Conservation (phyloP, 2,888 invertebrate species). For the Pammene fasciana region DNA sequence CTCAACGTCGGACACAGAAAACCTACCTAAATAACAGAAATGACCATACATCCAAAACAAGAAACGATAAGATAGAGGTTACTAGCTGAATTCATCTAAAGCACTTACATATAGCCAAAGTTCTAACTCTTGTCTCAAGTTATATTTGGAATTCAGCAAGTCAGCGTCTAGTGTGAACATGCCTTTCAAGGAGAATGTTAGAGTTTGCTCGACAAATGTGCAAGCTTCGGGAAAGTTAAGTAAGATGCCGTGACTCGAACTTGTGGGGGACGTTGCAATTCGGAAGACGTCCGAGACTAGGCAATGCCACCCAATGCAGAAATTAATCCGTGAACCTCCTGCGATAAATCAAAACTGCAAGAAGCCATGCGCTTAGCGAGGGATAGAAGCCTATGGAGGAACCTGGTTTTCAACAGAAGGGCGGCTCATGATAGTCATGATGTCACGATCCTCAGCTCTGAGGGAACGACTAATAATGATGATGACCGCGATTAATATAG, state of each 20-base stretch:
- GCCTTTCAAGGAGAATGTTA: constrained; percentile 13
- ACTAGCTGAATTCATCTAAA: neutral
- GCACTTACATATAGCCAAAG: constrained; percentile 9
- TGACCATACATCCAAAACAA: too few species aligned
- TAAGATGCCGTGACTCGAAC: constrained; percentile 23
- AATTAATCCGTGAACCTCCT: neutral
- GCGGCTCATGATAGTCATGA: too few species aligned
- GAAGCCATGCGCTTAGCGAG: too few species aligned
- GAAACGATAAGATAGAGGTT: neutral
- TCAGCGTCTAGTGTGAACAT: constrained; percentile 19
- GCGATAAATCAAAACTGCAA: too few species aligned
- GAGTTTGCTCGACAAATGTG: constrained; percentile 35
- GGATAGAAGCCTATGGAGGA: too few species aligned
- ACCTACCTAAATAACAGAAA: too few species aligned
- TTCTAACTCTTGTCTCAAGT: neutral
- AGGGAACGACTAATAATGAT: too few species aligned
- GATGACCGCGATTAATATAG: too few species aligned
- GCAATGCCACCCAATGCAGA: neutral
- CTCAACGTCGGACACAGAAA: too few species aligned
- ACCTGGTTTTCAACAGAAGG: too few species aligned
- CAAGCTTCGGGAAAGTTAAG: constrained; percentile 24
- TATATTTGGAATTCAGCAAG: constrained; percentile 5
- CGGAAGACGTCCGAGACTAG: neutral
- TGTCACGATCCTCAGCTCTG: too few species aligned
- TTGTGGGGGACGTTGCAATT: constrained; percentile 14